These are phyloP conservation scores for Pseudomyrmex dendroicus DNA, from an alignment of 1,140 invertebrate species.

Conservation along the genomic window DNA sequence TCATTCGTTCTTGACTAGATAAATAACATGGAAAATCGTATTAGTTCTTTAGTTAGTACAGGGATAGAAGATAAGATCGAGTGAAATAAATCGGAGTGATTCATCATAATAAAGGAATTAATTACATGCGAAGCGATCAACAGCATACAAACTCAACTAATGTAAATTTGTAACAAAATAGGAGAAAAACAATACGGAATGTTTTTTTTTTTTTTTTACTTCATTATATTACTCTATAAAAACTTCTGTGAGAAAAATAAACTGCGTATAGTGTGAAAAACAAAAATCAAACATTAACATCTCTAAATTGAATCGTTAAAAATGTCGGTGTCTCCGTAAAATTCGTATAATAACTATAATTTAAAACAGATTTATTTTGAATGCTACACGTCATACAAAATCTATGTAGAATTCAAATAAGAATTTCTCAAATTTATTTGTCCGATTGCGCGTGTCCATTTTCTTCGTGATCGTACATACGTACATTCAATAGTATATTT, in stretches of 20 bases:
- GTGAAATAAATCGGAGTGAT: slow-evolving; percentile 20
- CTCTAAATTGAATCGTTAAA: background rate
- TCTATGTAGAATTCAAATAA: slow-evolving; percentile 79
- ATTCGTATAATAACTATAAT: slow-evolving; percentile 63
- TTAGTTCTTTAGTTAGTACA: slow-evolving; percentile 66
- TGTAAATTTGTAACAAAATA: slow-evolving; percentile 36
- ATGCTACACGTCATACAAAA: slow-evolving; percentile 81
- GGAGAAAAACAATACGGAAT: background rate
- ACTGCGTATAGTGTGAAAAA: background rate
- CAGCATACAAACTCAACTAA: slow-evolving; percentile 15
- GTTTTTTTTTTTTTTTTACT: slow-evolving; percentile 5
- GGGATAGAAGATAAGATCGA: background rate
- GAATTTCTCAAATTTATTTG: slow-evolving; percentile 70
- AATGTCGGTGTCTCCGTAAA: slow-evolving; percentile 12
- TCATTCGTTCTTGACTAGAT: slow-evolving; percentile 77
- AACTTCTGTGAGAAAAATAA: no score
- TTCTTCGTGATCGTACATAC: slow-evolving; percentile 36
- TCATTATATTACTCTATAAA: background rate
- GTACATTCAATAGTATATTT: slow-evolving; percentile 67
- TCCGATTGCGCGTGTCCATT: slow-evolving; percentile 39
- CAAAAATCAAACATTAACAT: slow-evolving; percentile 12
- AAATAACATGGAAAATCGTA: slow-evolving; percentile 75
- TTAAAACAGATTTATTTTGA: slow-evolving; percentile 82
- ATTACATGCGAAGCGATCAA: slow-evolving; percentile 21
- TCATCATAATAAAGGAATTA: slow-evolving; percentile 5